Conservation (phyloP, 2,797 vertebrate species). For the Syngnathus acus region DNA sequence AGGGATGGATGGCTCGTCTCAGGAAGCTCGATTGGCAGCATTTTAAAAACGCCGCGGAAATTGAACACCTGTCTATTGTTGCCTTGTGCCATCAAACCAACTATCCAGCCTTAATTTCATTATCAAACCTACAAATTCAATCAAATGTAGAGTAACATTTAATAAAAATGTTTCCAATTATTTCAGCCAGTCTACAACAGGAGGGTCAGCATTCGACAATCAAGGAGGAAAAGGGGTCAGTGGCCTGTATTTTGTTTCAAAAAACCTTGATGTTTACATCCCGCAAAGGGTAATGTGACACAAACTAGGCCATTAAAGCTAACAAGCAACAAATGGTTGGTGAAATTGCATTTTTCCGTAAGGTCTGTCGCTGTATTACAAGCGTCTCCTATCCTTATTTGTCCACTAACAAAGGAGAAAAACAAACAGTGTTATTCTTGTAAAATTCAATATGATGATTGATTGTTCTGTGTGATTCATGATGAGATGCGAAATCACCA, state of each 20-base stretch:
- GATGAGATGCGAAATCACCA: not conserved
- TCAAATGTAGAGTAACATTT: not conserved
- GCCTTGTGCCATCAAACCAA: not conserved
- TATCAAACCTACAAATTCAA: not conserved
- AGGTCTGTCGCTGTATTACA: not conserved
- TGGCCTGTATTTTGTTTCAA: constrained; percentile 3
- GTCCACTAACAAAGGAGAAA: not conserved
- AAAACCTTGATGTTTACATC: not conserved
- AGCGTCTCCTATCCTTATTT: not conserved
- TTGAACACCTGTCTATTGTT: constrained; percentile 4
- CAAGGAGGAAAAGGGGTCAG: not conserved
- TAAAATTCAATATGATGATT: constrained; percentile 30
- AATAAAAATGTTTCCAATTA: not conserved
- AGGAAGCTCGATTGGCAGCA: not conserved
- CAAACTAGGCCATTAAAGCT: constrained; percentile 4
- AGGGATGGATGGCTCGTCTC: not conserved
- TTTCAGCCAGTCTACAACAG: not conserved
- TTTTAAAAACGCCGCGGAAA: not conserved
- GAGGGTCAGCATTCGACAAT: not conserved
- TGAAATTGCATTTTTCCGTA: constrained; percentile 21
- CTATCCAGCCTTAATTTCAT: not conserved
- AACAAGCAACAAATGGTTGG: not conserved
- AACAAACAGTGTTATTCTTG: not conserved
- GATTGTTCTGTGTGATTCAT: constrained; percentile 17
- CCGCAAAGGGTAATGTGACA: not conserved